phyloP scores from a whole-genome alignment of 2,113 vertebrate genomes.

The Cranoglanis bouderius region DNA sequence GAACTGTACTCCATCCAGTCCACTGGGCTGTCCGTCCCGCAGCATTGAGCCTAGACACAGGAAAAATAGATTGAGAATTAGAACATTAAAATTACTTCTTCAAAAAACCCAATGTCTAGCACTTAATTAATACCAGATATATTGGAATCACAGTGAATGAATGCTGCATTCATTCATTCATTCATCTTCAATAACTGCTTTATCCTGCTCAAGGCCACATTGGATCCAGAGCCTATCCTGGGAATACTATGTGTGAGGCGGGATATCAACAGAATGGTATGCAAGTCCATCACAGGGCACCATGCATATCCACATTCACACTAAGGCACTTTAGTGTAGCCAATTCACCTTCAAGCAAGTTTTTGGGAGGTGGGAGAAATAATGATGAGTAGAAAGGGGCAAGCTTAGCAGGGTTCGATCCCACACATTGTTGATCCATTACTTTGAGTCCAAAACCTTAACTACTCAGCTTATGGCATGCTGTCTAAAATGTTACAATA shows the following conservation, averaged over 20 bases:
- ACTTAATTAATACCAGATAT: neutral
- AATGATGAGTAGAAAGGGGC: neutral
- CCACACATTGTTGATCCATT: neutral
- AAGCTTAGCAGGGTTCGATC: neutral
- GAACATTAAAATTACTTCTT: neutral
- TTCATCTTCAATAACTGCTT: neutral
- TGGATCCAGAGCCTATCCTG: neutral
- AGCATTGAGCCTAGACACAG: slow-evolving; percentile 69
- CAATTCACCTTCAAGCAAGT: neutral
- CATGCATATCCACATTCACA: neutral
- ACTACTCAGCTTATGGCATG: neutral
- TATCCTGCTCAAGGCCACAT: neutral
- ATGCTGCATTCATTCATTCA: neutral
- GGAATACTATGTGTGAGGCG: neutral
- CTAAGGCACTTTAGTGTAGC: neutral
- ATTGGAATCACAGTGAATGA: neutral
- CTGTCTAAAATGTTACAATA: neutral
- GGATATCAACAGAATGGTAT: neutral
- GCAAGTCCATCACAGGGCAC: neutral
- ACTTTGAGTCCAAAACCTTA: neutral
- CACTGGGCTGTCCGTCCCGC: slow-evolving; percentile 70
- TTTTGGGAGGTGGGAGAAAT: neutral
- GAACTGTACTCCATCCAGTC: slow-evolving; percentile 77
- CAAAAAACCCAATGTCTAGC: neutral
- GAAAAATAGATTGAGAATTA: no score